These are phyloP conservation scores for Porites cylindrica DNA, from an alignment of 92 coral and sea anemone species.

Conservation along the genomic window DNA sequence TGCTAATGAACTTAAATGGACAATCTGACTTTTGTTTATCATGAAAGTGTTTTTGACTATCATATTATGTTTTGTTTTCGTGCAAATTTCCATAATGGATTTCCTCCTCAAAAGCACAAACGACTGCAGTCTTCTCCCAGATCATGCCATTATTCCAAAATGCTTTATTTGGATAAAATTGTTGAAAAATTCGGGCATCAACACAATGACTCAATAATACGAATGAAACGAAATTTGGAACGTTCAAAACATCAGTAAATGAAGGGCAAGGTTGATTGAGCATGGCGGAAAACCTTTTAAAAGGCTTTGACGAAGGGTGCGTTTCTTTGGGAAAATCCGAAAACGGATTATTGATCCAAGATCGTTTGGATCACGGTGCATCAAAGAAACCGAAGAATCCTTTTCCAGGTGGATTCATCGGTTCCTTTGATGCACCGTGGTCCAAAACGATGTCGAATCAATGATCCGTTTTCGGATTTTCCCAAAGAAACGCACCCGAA, in stretches of 20 bases:
- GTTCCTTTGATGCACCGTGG: too few relatives aligned
- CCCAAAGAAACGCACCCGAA: neutral
- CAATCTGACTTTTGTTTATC: neutral
- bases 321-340: too few relatives aligned
- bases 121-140: slow-evolving; percentile 9
- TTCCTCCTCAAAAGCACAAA: slow-evolving; percentile 12
- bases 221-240: neutral
- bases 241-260: slow-evolving; percentile 7
- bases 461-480: too few relatives aligned
- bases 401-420: too few relatives aligned
- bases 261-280: neutral
- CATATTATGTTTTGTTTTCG: neutral
- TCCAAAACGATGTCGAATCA: too few relatives aligned
- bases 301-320: neutral
- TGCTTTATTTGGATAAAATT: slow-evolving; percentile 5
- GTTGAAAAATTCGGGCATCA: slow-evolving; percentile 3
- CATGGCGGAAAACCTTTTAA: neutral
- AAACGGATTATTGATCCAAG: too few relatives aligned
- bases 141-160: slow-evolving; percentile 7
- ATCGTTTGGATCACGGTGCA: too few relatives aligned
- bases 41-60: neutral
- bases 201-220: neutral
- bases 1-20: neutral
- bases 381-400: too few relatives aligned
- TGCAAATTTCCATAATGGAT: neutral